A percentile compares a stretch with the other conserved stretches of the same genome.
Evolutionary conservation across 2,797 vertebrate genomes (phyloP).

Genomic region (Pagetopsis macropterus): DNA sequence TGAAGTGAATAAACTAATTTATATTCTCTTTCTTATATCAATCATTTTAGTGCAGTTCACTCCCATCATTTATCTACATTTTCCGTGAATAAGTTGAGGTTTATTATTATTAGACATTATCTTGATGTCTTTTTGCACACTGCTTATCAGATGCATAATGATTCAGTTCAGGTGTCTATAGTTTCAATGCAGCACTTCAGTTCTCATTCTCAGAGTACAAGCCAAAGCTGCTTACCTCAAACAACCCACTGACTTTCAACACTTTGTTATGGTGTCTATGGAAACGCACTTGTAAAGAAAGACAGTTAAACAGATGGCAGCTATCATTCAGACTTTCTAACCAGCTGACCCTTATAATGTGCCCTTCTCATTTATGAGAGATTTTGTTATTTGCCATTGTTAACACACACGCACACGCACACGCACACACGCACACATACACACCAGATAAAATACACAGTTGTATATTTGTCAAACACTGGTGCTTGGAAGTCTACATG

Average conservation of each 20-base stretch:
- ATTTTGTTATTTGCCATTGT: constrained; percentile 20
- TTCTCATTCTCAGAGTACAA: constrained; percentile 6
- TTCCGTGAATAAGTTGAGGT: not conserved
- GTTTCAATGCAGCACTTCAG: constrained; percentile 11
- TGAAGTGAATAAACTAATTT: too few relatives aligned
- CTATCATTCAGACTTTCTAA: constrained; percentile 10
- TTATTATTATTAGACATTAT: not conserved
- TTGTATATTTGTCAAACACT: not conserved
- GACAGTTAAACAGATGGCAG: constrained; percentile 20
- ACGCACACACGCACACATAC: not conserved
- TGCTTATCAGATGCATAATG: constrained; percentile 8
- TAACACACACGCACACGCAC: not conserved
- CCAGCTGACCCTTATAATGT: constrained; percentile 12
- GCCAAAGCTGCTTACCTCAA: constrained; percentile 34
- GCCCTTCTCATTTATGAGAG: not conserved
- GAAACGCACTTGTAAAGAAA: constrained; percentile 7
- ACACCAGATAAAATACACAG: not conserved
- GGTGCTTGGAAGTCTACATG: not conserved
- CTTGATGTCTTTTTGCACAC: not conserved
- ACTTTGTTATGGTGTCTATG: constrained; percentile 13
- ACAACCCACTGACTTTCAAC: constrained; percentile 28
- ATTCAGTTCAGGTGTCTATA: constrained; percentile 1
- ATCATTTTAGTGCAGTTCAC: not conserved
- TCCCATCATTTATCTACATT: not conserved
- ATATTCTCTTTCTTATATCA: not conserved